phyloP scores from a whole-genome alignment of 2,113 vertebrate genomes.

The Oreochromis niloticus region DNA sequence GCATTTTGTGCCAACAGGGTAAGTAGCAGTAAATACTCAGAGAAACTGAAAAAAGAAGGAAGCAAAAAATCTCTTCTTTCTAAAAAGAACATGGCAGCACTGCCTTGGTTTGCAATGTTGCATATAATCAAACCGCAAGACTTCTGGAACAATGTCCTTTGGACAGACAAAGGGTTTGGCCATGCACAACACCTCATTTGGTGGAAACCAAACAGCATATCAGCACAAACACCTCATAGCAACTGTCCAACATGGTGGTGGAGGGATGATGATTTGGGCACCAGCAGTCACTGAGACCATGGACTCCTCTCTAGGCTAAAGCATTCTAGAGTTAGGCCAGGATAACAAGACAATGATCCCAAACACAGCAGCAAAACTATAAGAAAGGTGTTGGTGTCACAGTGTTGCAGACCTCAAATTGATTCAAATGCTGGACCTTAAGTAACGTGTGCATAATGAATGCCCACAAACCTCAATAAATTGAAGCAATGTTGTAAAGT shows the following conservation, averaged over 20 bases:
- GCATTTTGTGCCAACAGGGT: neutral
- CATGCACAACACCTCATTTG: neutral
- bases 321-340: neutral
- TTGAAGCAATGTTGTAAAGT: neutral
- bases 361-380: neutral
- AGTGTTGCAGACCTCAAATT: neutral
- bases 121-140: neutral
- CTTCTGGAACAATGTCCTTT: neutral
- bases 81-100: neutral
- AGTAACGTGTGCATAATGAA: neutral
- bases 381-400: neutral
- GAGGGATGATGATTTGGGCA: neutral
- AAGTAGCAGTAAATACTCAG: neutral
- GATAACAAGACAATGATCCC: neutral
- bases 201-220: neutral
- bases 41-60: neutral
- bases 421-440: neutral
- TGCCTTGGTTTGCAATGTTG: neutral
- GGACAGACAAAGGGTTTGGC: neutral
- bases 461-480: neutral
- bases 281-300: neutral
- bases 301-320: neutral
- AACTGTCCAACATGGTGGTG: neutral
- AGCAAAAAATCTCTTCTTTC: neutral
- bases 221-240: neutral